Percentiles rank a stretch among this genome's conserved stretches.
These are phyloP conservation scores for Otocyon megalotis DNA, from an alignment of 2,113 vertebrate species.

Conservation along the genomic window DNA sequence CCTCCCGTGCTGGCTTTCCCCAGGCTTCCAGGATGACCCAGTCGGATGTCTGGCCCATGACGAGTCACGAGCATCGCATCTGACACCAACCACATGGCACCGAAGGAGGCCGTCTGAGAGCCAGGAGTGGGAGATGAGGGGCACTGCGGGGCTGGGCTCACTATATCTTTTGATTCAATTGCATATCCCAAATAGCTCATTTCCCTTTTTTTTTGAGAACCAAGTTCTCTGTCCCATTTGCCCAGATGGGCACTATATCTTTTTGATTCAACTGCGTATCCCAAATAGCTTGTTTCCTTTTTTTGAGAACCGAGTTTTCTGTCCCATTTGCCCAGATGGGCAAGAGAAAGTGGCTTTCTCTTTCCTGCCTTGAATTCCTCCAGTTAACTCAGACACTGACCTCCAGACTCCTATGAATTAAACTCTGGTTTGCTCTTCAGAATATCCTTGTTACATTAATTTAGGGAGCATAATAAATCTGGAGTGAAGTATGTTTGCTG, in stretches of 20 bases:
- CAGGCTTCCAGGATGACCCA: background rate
- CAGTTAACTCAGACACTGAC: background rate
- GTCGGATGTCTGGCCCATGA: background rate
- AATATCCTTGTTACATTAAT: constrained; percentile 56
- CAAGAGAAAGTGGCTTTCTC: background rate
- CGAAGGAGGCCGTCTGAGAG: background rate
- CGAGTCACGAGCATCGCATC: background rate
- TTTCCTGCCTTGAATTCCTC: background rate
- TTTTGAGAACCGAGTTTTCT: background rate
- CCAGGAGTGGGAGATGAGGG: background rate
- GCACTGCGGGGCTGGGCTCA: rapidly evolving
- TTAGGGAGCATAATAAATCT: constrained; percentile 67
- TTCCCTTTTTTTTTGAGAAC: background rate
- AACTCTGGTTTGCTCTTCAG: constrained; percentile 37
- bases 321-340: background rate
- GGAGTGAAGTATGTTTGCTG: constrained; percentile 69
- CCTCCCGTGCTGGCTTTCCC: background rate
- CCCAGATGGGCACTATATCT: background rate
- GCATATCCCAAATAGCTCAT: too few species aligned
- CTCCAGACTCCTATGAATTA: constrained; percentile 31
- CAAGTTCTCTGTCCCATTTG: background rate
- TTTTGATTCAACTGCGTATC: background rate
- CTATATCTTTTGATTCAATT: background rate
- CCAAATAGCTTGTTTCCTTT: background rate
- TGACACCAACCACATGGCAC: background rate